A percentile compares a stretch with the other conserved stretches of the same genome.
These are phyloP conservation scores for Takifugu ocellatus DNA, from an alignment of 2,797 vertebrate species.

Conservation along the genomic window DNA sequence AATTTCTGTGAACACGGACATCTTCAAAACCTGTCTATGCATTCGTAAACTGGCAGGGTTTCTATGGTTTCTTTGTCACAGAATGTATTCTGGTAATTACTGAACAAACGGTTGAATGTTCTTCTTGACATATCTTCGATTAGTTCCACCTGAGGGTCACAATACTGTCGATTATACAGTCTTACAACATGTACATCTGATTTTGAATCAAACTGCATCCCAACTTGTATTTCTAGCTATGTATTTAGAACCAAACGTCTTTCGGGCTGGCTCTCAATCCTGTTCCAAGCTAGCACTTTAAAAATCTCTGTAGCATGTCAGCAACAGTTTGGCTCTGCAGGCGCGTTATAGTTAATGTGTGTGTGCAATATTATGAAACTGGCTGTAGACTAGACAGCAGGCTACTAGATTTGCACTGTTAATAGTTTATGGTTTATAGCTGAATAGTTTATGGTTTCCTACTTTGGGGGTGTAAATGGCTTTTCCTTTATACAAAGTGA, in stretches of 20 bases:
- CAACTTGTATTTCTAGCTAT: conserved; percentile 30
- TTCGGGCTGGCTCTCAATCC: conserved; percentile 51
- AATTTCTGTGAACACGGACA: conserved; percentile 21
- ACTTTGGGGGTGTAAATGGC: conserved; percentile 30
- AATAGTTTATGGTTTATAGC: conserved; percentile 10
- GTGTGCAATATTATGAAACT: conserved; percentile 78
- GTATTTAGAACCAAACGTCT: conserved; percentile 53
- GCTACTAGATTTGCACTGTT: conserved; percentile 53
- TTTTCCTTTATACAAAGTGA: conserved; percentile 22
- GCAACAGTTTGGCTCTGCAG: conserved; percentile 66
- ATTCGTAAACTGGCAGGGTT: conserved; percentile 41
- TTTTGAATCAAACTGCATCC: conserved; percentile 15
- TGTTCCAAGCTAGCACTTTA: conserved; percentile 84
- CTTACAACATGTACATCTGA: conserved; percentile 20
- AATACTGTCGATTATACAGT: conserved; percentile 24
- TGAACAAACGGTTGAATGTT: conserved; percentile 52
- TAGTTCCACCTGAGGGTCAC: conserved; percentile 2
- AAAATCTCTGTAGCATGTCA: conserved; percentile 67
- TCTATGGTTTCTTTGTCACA: conserved; percentile 35
- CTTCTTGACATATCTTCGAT: conserved; percentile 10
- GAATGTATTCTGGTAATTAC: conserved; percentile 55
- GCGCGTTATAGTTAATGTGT: conserved; percentile 49
- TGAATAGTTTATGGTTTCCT: conserved; percentile 21
- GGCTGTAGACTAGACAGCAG: conserved; percentile 29
- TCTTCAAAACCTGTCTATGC: conserved; percentile 50